phyloP scores from a whole-genome alignment of 2,797 vertebrate species.

The Notoglanidium macrostoma region DNA sequence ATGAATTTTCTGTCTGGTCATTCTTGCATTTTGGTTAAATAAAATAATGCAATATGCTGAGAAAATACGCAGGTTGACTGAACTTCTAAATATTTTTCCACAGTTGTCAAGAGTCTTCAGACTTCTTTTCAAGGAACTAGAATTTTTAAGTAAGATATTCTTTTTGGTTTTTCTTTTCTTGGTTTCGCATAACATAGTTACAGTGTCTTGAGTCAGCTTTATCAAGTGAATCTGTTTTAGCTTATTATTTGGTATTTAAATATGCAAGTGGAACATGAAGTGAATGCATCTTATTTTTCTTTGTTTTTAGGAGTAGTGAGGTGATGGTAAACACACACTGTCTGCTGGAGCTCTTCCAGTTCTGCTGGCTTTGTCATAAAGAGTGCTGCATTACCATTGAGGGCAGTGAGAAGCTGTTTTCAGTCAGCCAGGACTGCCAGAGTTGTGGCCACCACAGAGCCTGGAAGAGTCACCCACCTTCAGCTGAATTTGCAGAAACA shows the following conservation, averaged over 20 bases:
- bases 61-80: not conserved
- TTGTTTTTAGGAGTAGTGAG: slow-evolving; percentile 16
- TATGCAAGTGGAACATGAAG: not conserved
- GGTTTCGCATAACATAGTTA: not conserved
- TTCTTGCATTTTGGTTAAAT: not conserved
- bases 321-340: slow-evolving; percentile 36
- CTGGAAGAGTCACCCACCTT: slow-evolving; percentile 28
- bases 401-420: slow-evolving; percentile 21
- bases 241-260: not conserved
- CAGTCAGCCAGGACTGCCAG: slow-evolving; percentile 40
- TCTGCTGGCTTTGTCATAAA: slow-evolving; percentile 30
- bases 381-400: slow-evolving; percentile 34
- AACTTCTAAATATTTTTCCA: not conserved
- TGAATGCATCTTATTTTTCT: not conserved
- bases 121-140: not conserved
- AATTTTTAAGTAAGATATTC: slow-evolving; percentile 24
- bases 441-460: slow-evolving; percentile 35
- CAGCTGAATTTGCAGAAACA: not conserved
- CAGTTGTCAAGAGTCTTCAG: slow-evolving; percentile 23
- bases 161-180: not conserved
- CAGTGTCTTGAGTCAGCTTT: not conserved
- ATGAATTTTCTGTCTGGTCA: not conserved
- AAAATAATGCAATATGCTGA: not conserved
- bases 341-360: slow-evolving; percentile 44
- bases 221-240: not conserved